Evolutionary conservation across 2,797 vertebrate genomes (phyloP).

Genomic region (Rachycentron canadum): DNA sequence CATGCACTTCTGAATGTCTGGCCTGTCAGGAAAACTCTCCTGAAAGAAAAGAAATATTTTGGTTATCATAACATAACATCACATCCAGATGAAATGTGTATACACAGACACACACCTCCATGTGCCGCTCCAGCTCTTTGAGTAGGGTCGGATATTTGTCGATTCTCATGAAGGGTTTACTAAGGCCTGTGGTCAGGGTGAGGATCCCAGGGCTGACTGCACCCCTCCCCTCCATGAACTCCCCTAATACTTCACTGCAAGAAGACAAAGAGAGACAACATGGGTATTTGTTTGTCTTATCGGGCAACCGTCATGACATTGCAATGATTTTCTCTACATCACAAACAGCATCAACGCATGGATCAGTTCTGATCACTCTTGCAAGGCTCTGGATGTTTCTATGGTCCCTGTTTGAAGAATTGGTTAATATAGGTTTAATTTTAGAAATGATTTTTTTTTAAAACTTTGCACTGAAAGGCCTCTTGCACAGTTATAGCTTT

Average conservation of each 20-base stretch:
- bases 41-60: conserved; percentile 62
- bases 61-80: neutral
- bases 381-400: too few species aligned
- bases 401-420: neutral
- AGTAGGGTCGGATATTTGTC: conserved; percentile 97
- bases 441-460: too few species aligned
- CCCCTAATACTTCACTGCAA: conserved; percentile 93
- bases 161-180: conserved; percentile 98
- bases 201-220: conserved; percentile 95
- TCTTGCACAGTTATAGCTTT: neutral
- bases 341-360: neutral
- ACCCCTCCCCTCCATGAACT: conserved; percentile 97
- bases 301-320: neutral
- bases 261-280: conserved; percentile 9
- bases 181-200: conserved; percentile 95
- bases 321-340: neutral
- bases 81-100: neutral
- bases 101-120: conserved; percentile 88
- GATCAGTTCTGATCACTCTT: neutral
- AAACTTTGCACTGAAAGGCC: neutral
- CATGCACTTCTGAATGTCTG: conserved; percentile 97
- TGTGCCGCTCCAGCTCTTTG: conserved; percentile 98
- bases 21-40: conserved; percentile 93
- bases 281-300: neutral
- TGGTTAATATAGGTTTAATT: neutral